A percentile compares a stretch with the other conserved stretches of the same genome.
Evolutionary conservation across 1,140 invertebrate species (phyloP).

Genomic region (Pseudomyrmex dendroicus): DNA sequence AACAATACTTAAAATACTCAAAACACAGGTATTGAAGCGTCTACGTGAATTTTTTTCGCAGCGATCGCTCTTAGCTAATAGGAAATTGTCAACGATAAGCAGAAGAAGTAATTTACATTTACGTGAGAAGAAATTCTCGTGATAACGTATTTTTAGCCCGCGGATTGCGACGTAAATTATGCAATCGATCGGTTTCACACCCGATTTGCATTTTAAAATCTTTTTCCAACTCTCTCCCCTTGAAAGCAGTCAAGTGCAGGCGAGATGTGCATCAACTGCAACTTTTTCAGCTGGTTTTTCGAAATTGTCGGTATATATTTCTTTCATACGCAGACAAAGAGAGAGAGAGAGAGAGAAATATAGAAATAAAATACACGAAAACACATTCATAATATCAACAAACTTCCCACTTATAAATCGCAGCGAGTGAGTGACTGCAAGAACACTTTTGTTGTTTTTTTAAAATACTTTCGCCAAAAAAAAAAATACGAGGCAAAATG

Average conservation of each 20-base stretch:
- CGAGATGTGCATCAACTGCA: constrained; percentile 54
- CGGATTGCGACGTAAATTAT: constrained; percentile 40
- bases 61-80: constrained; percentile 19
- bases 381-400: no score
- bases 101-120: constrained; percentile 58
- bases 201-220: constrained; percentile 38
- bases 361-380: no score
- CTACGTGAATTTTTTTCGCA: no score
- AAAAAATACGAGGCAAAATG: no score
- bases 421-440: no score
- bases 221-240: constrained; percentile 52
- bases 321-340: constrained; percentile 26
- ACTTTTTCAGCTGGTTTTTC: constrained; percentile 48
- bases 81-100: constrained; percentile 48
- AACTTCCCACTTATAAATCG: no score
- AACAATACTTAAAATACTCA: no score
- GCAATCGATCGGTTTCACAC: constrained; percentile 38
- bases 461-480: no score
- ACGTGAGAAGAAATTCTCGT: constrained; percentile 46
- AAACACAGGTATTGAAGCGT: no score
- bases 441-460: no score
- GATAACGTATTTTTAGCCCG: constrained; percentile 51
- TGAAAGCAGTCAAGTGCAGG: constrained; percentile 72
- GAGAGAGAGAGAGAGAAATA: no score
- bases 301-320: constrained; percentile 40